Percentiles rank a stretch among this genome's conserved stretches.
Evolutionary conservation across 2,888 invertebrate genomes (phyloP).

Genomic region (Seladonia tumulorum): DNA sequence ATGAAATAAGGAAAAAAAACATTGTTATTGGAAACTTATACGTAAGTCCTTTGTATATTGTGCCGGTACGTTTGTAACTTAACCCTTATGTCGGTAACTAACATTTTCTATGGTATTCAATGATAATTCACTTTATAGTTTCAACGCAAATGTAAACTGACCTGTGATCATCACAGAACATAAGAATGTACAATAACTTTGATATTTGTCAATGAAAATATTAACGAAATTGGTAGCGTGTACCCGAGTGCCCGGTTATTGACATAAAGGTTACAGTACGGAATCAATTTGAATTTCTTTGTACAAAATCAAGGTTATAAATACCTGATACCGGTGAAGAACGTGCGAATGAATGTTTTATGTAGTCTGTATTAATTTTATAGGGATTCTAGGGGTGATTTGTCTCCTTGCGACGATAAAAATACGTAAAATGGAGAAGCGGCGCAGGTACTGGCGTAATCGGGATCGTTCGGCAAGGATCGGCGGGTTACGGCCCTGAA

Average conservation of each 20-base stretch:
- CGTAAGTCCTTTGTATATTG: background rate
- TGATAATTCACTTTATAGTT: background rate
- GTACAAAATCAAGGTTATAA: background rate
- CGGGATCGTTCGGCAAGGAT: background rate
- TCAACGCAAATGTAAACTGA: background rate
- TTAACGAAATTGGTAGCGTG: background rate
- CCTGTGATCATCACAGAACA: background rate
- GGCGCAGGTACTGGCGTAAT: background rate
- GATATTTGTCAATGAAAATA: background rate
- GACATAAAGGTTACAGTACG: background rate
- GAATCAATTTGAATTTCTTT: background rate
- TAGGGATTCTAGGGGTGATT: background rate
- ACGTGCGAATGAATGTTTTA: background rate
- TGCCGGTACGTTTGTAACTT: background rate
- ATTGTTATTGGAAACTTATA: background rate
- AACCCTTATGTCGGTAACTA: background rate
- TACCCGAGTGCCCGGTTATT: background rate
- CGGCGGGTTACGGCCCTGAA: slow-evolving; percentile 70
- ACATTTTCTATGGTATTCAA: background rate
- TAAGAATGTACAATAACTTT: background rate
- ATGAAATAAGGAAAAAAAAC: background rate
- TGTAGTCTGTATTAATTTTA: background rate
- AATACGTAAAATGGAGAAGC: background rate
- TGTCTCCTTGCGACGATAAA: background rate
- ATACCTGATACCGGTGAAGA: background rate